Conservation (phyloP, 2,797 vertebrate genomes). For the Pseudomugil tenellus region DNA sequence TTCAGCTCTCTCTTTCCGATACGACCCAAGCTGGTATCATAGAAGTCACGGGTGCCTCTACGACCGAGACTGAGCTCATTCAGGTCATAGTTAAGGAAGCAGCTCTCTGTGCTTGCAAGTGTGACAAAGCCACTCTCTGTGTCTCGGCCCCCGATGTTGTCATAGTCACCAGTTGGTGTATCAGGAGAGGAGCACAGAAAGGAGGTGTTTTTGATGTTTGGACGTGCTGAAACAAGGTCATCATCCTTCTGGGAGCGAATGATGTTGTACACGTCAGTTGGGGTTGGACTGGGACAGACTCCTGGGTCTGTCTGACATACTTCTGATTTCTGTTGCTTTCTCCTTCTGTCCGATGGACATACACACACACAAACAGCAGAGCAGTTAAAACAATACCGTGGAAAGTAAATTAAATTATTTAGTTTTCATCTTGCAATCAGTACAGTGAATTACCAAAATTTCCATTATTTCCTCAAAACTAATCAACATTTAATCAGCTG, state of each 20-base stretch:
- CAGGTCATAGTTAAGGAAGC: conserved; percentile 92
- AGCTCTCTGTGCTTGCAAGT: conserved; percentile 87
- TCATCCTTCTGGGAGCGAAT: conserved; percentile 90
- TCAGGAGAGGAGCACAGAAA: conserved; percentile 85
- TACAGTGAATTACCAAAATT: neutral
- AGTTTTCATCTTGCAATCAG: neutral
- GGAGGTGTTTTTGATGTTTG: conserved; percentile 89
- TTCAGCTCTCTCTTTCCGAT: conserved; percentile 63
- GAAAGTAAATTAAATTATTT: neutral
- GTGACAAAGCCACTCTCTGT: conserved; percentile 88
- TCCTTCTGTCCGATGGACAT: conserved; percentile 48
- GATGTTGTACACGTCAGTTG: conserved; percentile 88
- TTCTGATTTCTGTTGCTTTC: conserved; percentile 74
- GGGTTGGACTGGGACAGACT: conserved; percentile 77
- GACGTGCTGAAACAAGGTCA: conserved; percentile 88
- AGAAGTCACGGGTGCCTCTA: conserved; percentile 61
- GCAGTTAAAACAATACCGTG: neutral
- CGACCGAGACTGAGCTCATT: conserved; percentile 85
- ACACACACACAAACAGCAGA: conserved; percentile 7
- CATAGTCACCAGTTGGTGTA: conserved; percentile 84
- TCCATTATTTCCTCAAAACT: neutral
- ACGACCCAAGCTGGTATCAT: conserved; percentile 68
- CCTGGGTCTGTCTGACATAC: conserved; percentile 77
- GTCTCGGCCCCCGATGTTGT: conserved; percentile 81
- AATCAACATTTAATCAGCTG: neutral